Base-by-base conservation (phyloP, 2,797 vertebrate genomes). In the Pelodytes ibericus region DNA sequence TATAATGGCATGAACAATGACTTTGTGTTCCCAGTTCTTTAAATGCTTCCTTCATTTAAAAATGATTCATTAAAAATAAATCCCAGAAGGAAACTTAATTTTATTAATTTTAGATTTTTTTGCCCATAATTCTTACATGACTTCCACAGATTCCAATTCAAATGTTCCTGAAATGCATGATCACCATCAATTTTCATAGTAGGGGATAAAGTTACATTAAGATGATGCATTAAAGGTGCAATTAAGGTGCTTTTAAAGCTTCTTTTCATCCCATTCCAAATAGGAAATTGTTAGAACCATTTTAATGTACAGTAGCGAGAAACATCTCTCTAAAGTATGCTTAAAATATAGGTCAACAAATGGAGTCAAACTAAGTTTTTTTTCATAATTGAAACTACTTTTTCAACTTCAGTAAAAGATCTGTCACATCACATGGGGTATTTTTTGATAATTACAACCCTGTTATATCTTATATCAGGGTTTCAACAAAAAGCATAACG, bases 171-270 rank as follows among this genome's bases (percentile, higher is more conserved):
- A 68, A 79, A 67, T 68, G 71, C 63, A 57, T 29, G 30, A 65
- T 73, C 63, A 63, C 64, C 56, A 60, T 79, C 63, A 79, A 79
- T 79, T 79, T 79, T 79, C 76, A 68, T 73, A 56, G 76, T 68
- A 68, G 76, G 76, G 71, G 76, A 79, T 78, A 72, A 72, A 62
- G 63, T 73, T 79, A 79, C 67, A 79, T 79, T 68, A 79, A 66
- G 71, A 79, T 62, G 76, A 59, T 68, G 71, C 70, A 79, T 73
- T 72, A 68, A 72, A 78, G 57, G 70, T 67, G 65, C 71, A 79
- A 79, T 79, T 79, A 79, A 79, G 67, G 56, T 73, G 76, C 76
- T 79, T 79, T 79, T 79, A 79, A 72, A 57, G 68, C 70, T 61
- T 72, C 56, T 77, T 67, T 73, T 79, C 70, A 72, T 41, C 25